phyloP scores from a whole-genome alignment of 1,140 invertebrate genomes.

The Araneus ventricosus region DNA sequence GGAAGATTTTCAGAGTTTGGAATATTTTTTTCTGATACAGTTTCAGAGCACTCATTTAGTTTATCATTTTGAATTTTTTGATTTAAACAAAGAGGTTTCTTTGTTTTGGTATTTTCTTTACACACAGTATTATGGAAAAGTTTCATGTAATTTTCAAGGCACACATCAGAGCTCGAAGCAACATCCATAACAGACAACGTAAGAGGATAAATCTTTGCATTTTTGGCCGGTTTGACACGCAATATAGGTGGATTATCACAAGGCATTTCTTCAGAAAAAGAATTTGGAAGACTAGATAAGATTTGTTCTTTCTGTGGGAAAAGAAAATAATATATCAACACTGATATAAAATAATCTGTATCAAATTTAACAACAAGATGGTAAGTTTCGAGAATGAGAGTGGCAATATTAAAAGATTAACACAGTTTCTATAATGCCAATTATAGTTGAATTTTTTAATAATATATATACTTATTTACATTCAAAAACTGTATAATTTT shows the following conservation, averaged over 20 bases:
- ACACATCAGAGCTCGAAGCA: conserved; percentile 75
- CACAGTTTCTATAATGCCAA: neutral
- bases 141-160: conserved; percentile 75
- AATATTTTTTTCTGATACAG: neutral
- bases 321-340: neutral
- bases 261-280: conserved; percentile 38
- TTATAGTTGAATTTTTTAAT: neutral
- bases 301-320: conserved; percentile 71
- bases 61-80: conserved; percentile 65
- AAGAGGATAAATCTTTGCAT: conserved; percentile 67
- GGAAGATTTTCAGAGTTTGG: neutral
- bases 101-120: conserved; percentile 51
- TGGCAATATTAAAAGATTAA: too few relatives aligned
- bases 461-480: neutral
- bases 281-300: conserved; percentile 66
- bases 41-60: conserved; percentile 47
- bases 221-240: conserved; percentile 60
- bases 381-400: too few relatives aligned
- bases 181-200: conserved; percentile 67
- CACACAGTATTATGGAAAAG: conserved; percentile 48
- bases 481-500: neutral
- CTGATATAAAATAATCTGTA: neutral
- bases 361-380: too few relatives aligned
- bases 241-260: conserved; percentile 67
- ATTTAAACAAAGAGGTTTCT: conserved; percentile 46